Evolutionary conservation across 2,888 invertebrate species (phyloP).

Genomic region (Lithophane leautieri): DNA sequence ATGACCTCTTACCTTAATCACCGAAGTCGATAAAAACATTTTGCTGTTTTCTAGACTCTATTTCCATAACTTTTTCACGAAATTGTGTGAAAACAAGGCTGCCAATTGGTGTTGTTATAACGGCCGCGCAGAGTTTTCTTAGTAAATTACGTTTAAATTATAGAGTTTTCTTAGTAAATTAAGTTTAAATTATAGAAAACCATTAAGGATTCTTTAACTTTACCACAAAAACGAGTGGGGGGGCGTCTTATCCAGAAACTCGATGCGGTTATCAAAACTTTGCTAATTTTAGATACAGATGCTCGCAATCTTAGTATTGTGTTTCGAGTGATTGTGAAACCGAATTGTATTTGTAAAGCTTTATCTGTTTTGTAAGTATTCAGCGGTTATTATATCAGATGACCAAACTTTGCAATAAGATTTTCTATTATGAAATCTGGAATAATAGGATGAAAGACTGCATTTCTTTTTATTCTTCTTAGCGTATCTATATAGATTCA

Average conservation of each 20-base stretch:
- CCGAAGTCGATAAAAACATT: background rate
- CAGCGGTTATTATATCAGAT: slow-evolving; percentile 19
- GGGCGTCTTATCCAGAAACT: slow-evolving; percentile 32
- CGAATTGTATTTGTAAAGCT: slow-evolving; percentile 30
- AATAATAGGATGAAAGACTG: too few species aligned
- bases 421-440: background rate
- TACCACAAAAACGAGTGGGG: slow-evolving; percentile 43
- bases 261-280: slow-evolving; percentile 50
- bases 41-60: background rate
- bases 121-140: background rate
- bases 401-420: slow-evolving; percentile 7
- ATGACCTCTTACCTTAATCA: background rate
- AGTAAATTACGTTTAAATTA: slow-evolving; percentile 42
- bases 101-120: slow-evolving; percentile 10
- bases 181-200: slow-evolving; percentile 39
- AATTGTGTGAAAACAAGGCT: slow-evolving; percentile 6
- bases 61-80: slow-evolving; percentile 5
- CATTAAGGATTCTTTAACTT: slow-evolving; percentile 47
- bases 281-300: slow-evolving; percentile 47
- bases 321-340: slow-evolving; percentile 36
- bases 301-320: slow-evolving; percentile 30
- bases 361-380: slow-evolving; percentile 23
- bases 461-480: too few species aligned
- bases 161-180: slow-evolving; percentile 29
- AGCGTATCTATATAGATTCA: too few species aligned